Base-by-base conservation (phyloP, 2,797 vertebrate species). In the Scleropages formosus region DNA sequence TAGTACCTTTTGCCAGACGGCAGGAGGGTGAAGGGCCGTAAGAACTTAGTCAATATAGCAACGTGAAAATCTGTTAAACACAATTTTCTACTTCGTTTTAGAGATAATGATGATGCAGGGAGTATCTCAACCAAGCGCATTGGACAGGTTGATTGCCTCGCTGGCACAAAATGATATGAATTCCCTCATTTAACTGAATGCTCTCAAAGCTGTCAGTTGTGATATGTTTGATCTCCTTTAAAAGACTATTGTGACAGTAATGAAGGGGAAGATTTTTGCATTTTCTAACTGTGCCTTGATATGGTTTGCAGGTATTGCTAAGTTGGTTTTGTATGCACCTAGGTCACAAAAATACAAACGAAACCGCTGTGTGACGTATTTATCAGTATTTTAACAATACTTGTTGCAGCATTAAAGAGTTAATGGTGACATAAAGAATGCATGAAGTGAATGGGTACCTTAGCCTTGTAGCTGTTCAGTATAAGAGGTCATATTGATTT, bases 171-270 rank as follows among this genome's bases (percentile, higher is more conserved):
- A 51, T 47, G 51, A 49, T 51, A 49, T 26, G 22, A 69, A 69
- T 73, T 63, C 59, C 62, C 31, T 27, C 26, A 62, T 49, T 53
- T 59, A 12, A 47, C 59, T 49, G 49, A 49, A 39, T 62, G 20
- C n/a, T 31, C 49, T 65, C n/a, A 22, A 56, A 12, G 9, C 3
- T 0, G 27, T 65, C 16, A 49, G 44, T 74, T 31, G n/a, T 67
- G 24, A 56, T 47, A 58, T 44, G 39, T 56, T 8, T 44, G n/a
- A 46, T 75, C 51, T 15, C 13, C 58, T 31, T 24, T 39, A 20
- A 8, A 49, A 71, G 24, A 39, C 26, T 58, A 1, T 53, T 71
- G 11, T 10, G 58, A 4, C 4, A 59, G 58, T 18, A 59, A 59
- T 44, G 44, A 44, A 67, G 22, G 3, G 0, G 16, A 20, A 67